Evolutionary conservation across 2,888 invertebrate species (phyloP).

Genomic region (Andrena bicolor): DNA sequence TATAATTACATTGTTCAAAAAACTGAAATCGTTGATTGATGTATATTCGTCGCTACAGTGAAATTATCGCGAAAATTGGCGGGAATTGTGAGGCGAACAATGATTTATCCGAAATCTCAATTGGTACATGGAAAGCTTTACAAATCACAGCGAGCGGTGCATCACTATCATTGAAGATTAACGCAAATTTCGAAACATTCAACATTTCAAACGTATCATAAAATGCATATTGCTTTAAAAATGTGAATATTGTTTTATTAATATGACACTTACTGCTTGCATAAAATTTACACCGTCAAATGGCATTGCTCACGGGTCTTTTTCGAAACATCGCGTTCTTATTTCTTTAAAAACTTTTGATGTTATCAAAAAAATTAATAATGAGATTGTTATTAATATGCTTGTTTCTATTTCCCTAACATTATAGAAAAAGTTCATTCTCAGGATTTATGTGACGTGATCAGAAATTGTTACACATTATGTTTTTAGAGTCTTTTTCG

Average conservation of each 20-base stretch:
- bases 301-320: neutral
- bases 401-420: too few species aligned
- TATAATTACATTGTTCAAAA: neutral
- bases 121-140: constrained; percentile 9
- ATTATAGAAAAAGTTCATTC: too few species aligned
- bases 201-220: neutral
- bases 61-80: constrained; percentile 3
- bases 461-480: too few species aligned
- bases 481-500: too few species aligned
- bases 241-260: neutral
- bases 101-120: constrained; percentile 16
- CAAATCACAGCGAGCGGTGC: constrained; percentile 10
- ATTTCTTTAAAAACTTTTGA: too few species aligned
- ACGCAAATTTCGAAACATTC: constrained; percentile 13
- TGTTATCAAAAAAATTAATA: too few species aligned
- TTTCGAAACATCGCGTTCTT: too few species aligned
- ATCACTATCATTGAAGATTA: constrained; percentile 22
- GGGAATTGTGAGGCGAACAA: constrained; percentile 17
- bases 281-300: neutral
- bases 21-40: neutral
- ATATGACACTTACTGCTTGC: neutral
- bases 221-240: neutral
- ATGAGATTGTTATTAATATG: too few species aligned
- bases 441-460: too few species aligned
- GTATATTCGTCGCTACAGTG: constrained; percentile 5